Base-by-base conservation (phyloP, 2,888 invertebrate genomes). In the Volucella inanis region DNA sequence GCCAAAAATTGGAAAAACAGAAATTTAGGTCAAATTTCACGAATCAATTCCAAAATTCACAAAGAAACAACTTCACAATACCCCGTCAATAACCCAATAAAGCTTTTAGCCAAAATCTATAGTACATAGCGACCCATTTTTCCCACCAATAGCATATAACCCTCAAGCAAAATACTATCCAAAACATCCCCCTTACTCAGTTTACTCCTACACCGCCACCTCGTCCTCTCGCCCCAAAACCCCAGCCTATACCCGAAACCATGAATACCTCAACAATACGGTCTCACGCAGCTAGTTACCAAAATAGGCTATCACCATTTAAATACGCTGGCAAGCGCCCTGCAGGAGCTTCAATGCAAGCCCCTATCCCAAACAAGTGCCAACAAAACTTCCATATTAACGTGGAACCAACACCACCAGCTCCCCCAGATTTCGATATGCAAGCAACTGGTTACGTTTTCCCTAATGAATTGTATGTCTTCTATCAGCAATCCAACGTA, bases 71-170 rank as follows among this genome's bases (percentile, higher is more conserved):
- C 9, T 43, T 43, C 6, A 8, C 41, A 41, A 39, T 22, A 49
- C 50, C 64, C n/a, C 49, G n/a, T n/a, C 22, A n/a, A 50, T 64
- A 9, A 49, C 31, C 3, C 64, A 64, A 38, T 41, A 31, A 8
- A 57, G 14, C 12, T 14, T 8, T 8, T 9, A 12, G 3, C 10
- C 15, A 3, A 39, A 39, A 52, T 3, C 8, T 57, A 14, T 47
- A 3, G 14, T 39, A 10, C 39, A 12, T 12, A 57, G 18, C 8
- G 39, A 50, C 11, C n/a, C 14, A 38, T 71, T 59, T n/a, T 71
- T 18, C 22, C 59, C 70, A 8, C 59, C 57, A 57, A 22, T 71
- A 18, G 59, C 59, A 2, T 71, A 50, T 49, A 49, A 59, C 9
- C 70, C 59, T 12, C 70, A 68, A 43, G 4, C 10, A 12, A 22